These are phyloP conservation scores for Philereme vetulata DNA, from an alignment of 2,888 invertebrate genomes.

Conservation along the genomic window DNA sequence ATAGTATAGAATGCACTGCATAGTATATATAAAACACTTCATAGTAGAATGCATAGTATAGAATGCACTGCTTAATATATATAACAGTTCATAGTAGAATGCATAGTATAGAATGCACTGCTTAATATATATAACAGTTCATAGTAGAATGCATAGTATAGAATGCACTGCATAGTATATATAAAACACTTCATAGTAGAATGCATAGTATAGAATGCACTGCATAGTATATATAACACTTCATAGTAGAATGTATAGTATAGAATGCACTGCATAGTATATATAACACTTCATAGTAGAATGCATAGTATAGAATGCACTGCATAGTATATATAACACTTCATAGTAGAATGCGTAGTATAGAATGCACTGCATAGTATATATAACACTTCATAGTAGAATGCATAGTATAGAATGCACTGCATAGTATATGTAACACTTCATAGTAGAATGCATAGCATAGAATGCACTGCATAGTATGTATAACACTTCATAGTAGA, in stretches of 20 bases:
- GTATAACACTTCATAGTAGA: neutral
- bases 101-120: too few relatives aligned
- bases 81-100: neutral
- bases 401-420: too few relatives aligned
- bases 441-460: neutral
- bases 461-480: too few relatives aligned
- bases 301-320: too few relatives aligned
- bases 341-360: neutral
- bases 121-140: neutral
- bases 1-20: too few relatives aligned
- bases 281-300: neutral
- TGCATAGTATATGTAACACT: neutral
- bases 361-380: too few relatives aligned
- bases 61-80: too few relatives aligned
- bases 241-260: neutral
- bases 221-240: neutral
- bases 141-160: neutral
- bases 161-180: too few relatives aligned
- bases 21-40: neutral
- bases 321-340: neutral
- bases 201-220: too few relatives aligned
- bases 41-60: neutral
- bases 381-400: neutral
- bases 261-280: too few relatives aligned
- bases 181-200: neutral